A percentile compares a stretch with the other conserved stretches of the same genome.
These are phyloP conservation scores for Tenthredo scrophulariae DNA, from an alignment of 2,888 invertebrate species.

Conservation along the genomic window DNA sequence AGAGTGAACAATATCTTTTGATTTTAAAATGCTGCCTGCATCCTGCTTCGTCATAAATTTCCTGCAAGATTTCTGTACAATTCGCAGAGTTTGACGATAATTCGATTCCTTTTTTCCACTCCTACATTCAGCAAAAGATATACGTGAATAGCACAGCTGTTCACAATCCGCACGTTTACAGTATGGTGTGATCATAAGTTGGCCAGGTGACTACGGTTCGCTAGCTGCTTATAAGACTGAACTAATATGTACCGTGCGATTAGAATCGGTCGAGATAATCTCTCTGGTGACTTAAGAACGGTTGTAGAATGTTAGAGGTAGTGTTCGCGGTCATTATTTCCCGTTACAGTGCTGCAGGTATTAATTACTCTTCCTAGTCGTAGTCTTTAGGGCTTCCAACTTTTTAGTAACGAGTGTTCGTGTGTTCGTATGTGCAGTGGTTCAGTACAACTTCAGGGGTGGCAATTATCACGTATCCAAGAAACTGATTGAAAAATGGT, in stretches of 20 bases:
- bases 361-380: background rate
- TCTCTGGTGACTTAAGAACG: background rate
- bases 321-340: background rate
- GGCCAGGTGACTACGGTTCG: background rate
- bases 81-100: background rate
- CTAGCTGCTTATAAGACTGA: background rate
- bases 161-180: background rate
- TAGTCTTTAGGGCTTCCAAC: background rate
- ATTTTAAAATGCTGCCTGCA: too few species aligned
- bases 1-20: too few species aligned
- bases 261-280: background rate
- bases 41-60: too few species aligned
- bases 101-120: background rate
- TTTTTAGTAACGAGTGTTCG: background rate
- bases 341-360: background rate
- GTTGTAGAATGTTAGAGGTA: background rate
- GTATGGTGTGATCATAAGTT: background rate
- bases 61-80: too few species aligned
- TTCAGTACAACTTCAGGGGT: background rate
- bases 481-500: background rate
- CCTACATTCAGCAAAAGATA: background rate
- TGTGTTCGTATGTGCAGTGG: background rate
- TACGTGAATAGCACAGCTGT: background rate
- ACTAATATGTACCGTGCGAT: background rate
- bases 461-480: background rate